Evolutionary conservation across 2,113 vertebrate genomes (phyloP), one percentile per base, ranked within the genome.

Genomic region (Dasypus novemcinctus): DNA sequence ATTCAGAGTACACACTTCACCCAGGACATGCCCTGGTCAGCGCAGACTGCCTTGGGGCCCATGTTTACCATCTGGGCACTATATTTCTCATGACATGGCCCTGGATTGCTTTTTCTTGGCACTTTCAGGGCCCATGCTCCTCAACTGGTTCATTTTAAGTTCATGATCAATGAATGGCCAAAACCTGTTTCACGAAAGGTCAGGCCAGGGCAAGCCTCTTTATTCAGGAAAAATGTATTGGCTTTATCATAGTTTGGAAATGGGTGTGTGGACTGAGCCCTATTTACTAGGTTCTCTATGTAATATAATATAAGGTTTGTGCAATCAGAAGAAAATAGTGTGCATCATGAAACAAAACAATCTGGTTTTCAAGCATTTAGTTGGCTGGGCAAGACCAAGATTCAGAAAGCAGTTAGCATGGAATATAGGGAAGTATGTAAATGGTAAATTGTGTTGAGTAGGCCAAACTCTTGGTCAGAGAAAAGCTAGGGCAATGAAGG

Each of bases 191-290:
- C 12, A 31, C 17, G 57, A 7, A 87, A 79, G 41, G n/a, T 64
- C 52, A 84, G 17, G 36, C 31, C 46, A 82, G 69, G n/a, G 41
- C 64, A 68, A 41, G 9, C 25, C 7, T 90, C 59, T 90, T 43
- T 21, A 59, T 59, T 90, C 23, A 52, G 59, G 71, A 92, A 82
- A 94, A 52, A 49, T 80, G 3, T 71, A 17, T 81, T 87, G 29
- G 83, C 25, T 59, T 76, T 71, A 80, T 83, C 52, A n/a, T 7
- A 49, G 64, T 76, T 96, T 83, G 92, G 57, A 94, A 96, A 71
- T 71, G 52, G 8, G 0, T 78, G 1, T 80, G 9, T 72, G 79
- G 46, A 93, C 31, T 79, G 36, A 78, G 21, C 3, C 5, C 18
- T 83, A 6, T 31, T 54, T 5, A 36, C 17, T 46, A 25, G 38